Conservation (phyloP, 2,888 invertebrate species). For the Cataglyphis cursor region DNA sequence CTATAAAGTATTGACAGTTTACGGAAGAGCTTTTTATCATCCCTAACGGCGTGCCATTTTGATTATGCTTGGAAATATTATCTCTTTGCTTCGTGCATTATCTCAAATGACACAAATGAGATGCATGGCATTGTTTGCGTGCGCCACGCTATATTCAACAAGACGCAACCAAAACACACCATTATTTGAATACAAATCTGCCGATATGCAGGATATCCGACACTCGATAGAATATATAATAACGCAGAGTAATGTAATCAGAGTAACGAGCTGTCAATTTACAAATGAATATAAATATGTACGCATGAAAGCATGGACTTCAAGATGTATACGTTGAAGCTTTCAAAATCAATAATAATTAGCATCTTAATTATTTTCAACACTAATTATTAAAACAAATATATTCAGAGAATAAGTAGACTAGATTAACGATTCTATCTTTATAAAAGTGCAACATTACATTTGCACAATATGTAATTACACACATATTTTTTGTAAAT, state of each 20-base stretch:
- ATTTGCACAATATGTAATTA: too few species aligned
- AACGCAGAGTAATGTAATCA: slow-evolving; percentile 28
- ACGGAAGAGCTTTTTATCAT: neutral
- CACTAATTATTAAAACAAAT: neutral
- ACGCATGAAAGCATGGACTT: neutral
- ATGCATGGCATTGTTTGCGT: slow-evolving; percentile 18
- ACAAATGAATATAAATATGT: neutral
- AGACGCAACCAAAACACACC: slow-evolving; percentile 13
- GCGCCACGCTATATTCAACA: slow-evolving; percentile 14
- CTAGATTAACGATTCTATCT: too few species aligned
- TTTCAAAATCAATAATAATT: neutral
- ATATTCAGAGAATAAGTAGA: too few species aligned
- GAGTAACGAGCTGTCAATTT: slow-evolving; percentile 14
- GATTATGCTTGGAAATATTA: slow-evolving; percentile 28
- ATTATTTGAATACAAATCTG: slow-evolving; percentile 23
- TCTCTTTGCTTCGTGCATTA: slow-evolving; percentile 32
- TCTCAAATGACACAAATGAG: slow-evolving; percentile 30
- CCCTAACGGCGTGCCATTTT: neutral
- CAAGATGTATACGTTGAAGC: neutral
- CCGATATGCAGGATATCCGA: slow-evolving; percentile 16
- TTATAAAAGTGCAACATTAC: too few species aligned
- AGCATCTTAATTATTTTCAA: neutral
- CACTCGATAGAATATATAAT: slow-evolving; percentile 18
- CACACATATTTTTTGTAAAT: too few species aligned
- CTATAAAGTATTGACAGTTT: neutral